A percentile compares a stretch with the other conserved stretches of the same genome.
Evolutionary conservation across 2,113 vertebrate genomes (phyloP).

Genomic region (Ammodytes dubius): DNA sequence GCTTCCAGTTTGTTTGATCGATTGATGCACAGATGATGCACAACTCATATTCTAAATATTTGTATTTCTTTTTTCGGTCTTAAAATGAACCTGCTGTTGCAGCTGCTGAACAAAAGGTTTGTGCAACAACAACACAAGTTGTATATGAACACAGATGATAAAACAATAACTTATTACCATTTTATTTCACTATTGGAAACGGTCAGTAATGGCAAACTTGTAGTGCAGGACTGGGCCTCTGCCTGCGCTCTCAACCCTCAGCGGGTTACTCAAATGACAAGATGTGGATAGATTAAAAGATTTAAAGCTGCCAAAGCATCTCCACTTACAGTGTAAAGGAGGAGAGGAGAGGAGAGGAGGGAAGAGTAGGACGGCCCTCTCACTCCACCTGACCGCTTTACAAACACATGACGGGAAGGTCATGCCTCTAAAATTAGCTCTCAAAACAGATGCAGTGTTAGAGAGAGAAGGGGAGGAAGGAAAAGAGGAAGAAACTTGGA

Average conservation of each 20-base stretch:
- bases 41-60: neutral
- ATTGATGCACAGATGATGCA: neutral
- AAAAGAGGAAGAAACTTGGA: slow-evolving; percentile 2
- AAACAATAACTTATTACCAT: neutral
- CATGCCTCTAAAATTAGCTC: slow-evolving; percentile 78
- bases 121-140: slow-evolving; percentile 3
- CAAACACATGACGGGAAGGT: slow-evolving; percentile 77
- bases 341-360: slow-evolving; percentile 34
- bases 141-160: neutral
- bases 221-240: neutral
- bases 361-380: slow-evolving; percentile 20
- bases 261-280: slow-evolving; percentile 69
- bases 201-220: neutral
- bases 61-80: slow-evolving; percentile 8
- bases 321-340: slow-evolving; percentile 67
- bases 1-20: neutral
- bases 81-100: slow-evolving; percentile 1
- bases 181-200: neutral
- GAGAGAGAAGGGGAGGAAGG: slow-evolving; percentile 8
- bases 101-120: neutral
- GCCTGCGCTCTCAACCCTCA: neutral
- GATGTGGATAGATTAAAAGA: slow-evolving; percentile 63
- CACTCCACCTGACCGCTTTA: slow-evolving; percentile 43
- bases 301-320: slow-evolving; percentile 55
- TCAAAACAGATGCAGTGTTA: slow-evolving; percentile 36